Evolutionary conservation across 2,888 invertebrate genomes (phyloP).

Genomic region (Muscina levida): DNA sequence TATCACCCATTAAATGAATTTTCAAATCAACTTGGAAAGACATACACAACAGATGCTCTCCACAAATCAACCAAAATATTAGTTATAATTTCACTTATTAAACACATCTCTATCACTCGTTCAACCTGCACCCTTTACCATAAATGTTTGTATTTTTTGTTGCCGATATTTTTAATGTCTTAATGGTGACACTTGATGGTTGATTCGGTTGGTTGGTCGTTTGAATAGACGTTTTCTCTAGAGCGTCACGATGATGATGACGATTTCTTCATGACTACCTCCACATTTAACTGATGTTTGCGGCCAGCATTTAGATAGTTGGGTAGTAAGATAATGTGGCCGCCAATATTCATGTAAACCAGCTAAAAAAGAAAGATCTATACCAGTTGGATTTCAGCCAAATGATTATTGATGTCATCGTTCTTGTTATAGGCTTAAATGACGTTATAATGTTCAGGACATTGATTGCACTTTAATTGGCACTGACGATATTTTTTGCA

Average conservation of each 20-base stretch:
- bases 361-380: conserved; percentile 13
- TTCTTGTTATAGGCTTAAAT: conserved; percentile 45
- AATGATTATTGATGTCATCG: conserved; percentile 57
- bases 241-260: too few relatives aligned
- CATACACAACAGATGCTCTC: too few relatives aligned
- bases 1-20: too few relatives aligned
- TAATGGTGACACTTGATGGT: conserved; percentile 15
- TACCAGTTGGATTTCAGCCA: conserved; percentile 61
- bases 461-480: conserved; percentile 55
- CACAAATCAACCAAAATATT: too few relatives aligned
- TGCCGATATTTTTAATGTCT: background rate
- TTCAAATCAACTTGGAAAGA: too few relatives aligned
- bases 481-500: conserved; percentile 38
- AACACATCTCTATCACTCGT: too few relatives aligned
- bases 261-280: conserved; percentile 7
- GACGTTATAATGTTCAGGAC: conserved; percentile 48
- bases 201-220: background rate
- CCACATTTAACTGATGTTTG: background rate
- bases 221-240: too few relatives aligned
- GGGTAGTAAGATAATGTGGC: background rate
- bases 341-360: background rate
- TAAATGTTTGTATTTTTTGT: background rate
- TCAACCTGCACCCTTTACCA: background rate
- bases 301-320: background rate
- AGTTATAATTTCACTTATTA: too few relatives aligned